Evolutionary conservation across 1,140 invertebrate genomes (phyloP), one percentile per base, ranked within the genome.

Genomic region (Belonocnema kinseyi): DNA sequence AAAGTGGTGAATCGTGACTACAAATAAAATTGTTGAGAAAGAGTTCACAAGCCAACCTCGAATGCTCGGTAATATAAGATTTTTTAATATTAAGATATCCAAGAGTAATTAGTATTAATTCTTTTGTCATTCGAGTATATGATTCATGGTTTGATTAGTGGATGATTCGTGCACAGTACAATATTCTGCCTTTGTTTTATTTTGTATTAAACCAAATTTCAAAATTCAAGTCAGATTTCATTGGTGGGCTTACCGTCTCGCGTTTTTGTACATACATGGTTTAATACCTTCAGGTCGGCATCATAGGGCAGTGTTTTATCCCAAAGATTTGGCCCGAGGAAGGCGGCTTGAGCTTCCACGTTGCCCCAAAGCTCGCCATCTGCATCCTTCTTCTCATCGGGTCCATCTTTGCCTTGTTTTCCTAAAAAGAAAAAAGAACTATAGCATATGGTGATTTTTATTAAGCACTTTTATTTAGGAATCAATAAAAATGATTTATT

Each of bases 261-360:
- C 87, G 88, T 85, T 83, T 85, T 78, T 90, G 82, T 92, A 92
- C 91, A 91, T 92, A 92, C 91, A 92, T 92, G 91, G 81, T 92
- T 92, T 92, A 94, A 94, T 95, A 98, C 96, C 94, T 98, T 98
- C 93, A 98, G 96, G 93, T 98, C 97, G 89, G 95, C 94, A 92
- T 97, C 96, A 88, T 97, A 97, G 83, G 96, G 95, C 84, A 96
- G 91, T 80, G 96, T 96, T 92, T 98, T 98, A 92, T 98, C 97
- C 97, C 97, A 98, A 40, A 98, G 92, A 89, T 97, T 98, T 61
- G 97, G 97, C 61, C 97, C 97, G 77, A 99, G 94, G 92, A 98
- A 98, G 85, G 97, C 97, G 73, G 97, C 95, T 88, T 97, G 96
- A 84, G 96, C 96, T 92, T 98, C 96, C 83, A 96, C 94, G 87